Evolutionary conservation across 2,797 vertebrate genomes (phyloP).

Genomic region (Thripadectes ignobilis): DNA sequence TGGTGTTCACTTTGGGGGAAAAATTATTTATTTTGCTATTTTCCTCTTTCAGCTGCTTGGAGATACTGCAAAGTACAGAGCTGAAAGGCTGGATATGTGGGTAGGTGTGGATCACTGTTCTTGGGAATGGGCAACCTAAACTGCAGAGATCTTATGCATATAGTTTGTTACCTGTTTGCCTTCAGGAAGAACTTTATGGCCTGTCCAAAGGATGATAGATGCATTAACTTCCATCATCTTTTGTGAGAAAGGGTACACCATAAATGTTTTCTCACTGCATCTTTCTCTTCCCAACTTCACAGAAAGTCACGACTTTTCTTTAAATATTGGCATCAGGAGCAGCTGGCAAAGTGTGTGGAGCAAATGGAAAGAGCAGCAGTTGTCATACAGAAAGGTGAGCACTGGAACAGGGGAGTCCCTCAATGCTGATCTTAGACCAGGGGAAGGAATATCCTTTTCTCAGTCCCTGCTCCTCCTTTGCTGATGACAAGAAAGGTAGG

Average conservation of each 20-base stretch:
- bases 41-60: conserved; percentile 69
- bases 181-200: neutral
- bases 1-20: neutral
- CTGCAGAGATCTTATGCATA: neutral
- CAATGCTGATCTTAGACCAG: neutral
- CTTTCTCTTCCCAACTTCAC: neutral
- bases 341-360: conserved; percentile 71
- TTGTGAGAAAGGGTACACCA: neutral
- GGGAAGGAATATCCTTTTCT: neutral
- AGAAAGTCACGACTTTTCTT: conserved; percentile 80
- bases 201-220: neutral
- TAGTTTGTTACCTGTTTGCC: neutral
- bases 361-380: conserved; percentile 69
- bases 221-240: neutral
- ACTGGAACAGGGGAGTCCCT: neutral
- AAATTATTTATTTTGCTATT: neutral
- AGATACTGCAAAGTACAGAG: conserved; percentile 71
- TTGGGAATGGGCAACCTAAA: neutral
- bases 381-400: conserved; percentile 75
- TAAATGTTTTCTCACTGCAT: neutral
- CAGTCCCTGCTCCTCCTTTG: neutral
- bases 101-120: conserved; percentile 63
- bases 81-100: conserved; percentile 78
- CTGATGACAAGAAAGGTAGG: neutral
- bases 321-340: conserved; percentile 82